A percentile compares a stretch with the other conserved stretches of the same genome.
Evolutionary conservation across 2,113 vertebrate species (phyloP).

Genomic region (Barnardius zonarius): DNA sequence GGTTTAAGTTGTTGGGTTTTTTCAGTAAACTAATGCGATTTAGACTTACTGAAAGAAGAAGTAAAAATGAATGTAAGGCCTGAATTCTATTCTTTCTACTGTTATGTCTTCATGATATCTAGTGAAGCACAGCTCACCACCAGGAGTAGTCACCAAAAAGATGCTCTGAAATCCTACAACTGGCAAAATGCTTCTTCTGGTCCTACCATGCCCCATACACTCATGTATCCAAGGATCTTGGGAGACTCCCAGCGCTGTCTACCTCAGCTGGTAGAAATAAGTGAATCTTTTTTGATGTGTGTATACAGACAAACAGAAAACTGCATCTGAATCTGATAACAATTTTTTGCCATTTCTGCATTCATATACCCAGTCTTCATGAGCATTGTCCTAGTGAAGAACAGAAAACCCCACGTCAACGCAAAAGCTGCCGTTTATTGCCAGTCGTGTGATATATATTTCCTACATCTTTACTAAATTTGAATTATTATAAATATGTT

Average conservation of each 20-base stretch:
- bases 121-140: not conserved
- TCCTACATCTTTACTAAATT: not conserved
- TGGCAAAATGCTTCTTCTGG: not conserved
- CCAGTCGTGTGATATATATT: not conserved
- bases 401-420: not conserved
- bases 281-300: not conserved
- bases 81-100: not conserved
- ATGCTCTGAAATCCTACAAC: not conserved
- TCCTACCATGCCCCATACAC: not conserved
- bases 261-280: not conserved
- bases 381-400: fast-evolving
- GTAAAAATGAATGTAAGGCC: not conserved
- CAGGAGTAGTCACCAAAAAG: not conserved
- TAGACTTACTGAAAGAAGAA: not conserved
- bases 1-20: not conserved
- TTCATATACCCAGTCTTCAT: not conserved
- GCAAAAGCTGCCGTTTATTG: not conserved
- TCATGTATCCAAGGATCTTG: not conserved
- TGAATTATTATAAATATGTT: not conserved
- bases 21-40: not conserved
- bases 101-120: not conserved
- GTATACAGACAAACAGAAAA: not conserved
- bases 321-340: not conserved
- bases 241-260: not conserved
- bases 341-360: not conserved